Base-by-base conservation (phyloP, 2,113 vertebrate genomes). In the Myiozetetes cayanensis region DNA sequence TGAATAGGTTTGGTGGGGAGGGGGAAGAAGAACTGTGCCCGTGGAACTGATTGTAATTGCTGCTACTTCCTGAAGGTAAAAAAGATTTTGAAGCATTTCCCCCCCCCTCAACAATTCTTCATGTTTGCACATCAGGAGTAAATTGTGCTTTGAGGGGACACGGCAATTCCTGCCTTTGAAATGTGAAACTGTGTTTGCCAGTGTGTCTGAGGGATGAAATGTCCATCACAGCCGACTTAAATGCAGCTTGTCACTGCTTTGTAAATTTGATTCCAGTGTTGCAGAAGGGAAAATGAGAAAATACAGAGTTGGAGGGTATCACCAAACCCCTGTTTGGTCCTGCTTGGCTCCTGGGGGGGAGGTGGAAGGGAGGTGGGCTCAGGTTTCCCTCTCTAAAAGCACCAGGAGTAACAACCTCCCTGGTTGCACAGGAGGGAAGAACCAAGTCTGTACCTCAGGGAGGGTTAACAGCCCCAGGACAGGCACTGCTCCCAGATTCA, bases 141-240 rank as follows among this genome's bases (percentile, higher is more conserved):
- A 70, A 58, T 18, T 46, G 93, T 41, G 56, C 91, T 52, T 65
- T 9, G 87, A 12, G 47, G 56, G 61, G 52, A 74, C 77, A 16
- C 71, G 6, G 90, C 31, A 10, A 25, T 84, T 92, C 27, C 61
- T 94, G 93, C 92, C 90, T 78, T 37, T 49, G 92, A 20, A 49
- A 61, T 1, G 24, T 10, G 81, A 68, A 89, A 35, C 65, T 27
- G 33, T 14, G 39, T 61, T 56, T 88, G 85, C 78, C 77, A 30
- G 37, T 10, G 35, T 6, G 73, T 11, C 81, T 62, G 87, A 39
- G 39, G 82, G 67, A 12, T 28, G 61, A 9, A 50, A 44, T 20
- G 75, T 52, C 92, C 85, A 13, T 94, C 82, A 47, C 52, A 4
- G 33, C n/a, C n/a, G 18, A 5, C 82, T 53, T 72, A 53, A 56